A percentile compares a stretch with the other conserved stretches of the same genome.
phyloP scores from a whole-genome alignment of 2,113 vertebrate genomes.

The Felis catus region DNA sequence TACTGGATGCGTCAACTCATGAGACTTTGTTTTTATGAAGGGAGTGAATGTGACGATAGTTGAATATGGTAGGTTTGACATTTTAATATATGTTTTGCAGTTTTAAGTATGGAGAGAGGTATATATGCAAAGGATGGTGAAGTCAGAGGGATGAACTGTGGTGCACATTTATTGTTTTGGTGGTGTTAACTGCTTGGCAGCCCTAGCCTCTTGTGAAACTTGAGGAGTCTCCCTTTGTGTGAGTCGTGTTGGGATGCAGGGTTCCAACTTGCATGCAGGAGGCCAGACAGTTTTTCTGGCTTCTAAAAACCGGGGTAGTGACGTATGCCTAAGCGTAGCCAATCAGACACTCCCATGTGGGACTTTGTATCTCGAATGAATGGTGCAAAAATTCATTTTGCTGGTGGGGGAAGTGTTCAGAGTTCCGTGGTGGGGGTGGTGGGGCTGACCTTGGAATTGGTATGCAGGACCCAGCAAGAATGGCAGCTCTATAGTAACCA shows the following conservation, averaged over 20 bases:
- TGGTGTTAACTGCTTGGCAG: neutral
- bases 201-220: neutral
- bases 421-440: neutral
- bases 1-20: neutral
- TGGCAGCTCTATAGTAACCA: neutral
- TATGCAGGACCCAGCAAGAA: fast-evolving
- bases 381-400: neutral
- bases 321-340: neutral
- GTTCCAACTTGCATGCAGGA: neutral
- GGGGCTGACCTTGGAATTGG: neutral
- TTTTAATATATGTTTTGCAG: neutral
- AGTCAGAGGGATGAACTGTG: neutral
- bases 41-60: neutral
- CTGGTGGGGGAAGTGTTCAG: neutral
- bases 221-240: neutral
- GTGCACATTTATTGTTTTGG: neutral
- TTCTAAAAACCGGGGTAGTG: neutral
- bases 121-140: neutral
- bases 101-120: neutral
- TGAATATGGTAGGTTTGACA: neutral
- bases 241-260: neutral
- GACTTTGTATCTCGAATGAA: neutral
- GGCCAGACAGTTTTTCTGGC: neutral
- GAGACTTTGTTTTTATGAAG: neutral
- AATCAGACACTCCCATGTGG: neutral